These are phyloP conservation scores for Tauraco hartlaubi DNA, from an alignment of 2,797 vertebrate species.

Conservation along the genomic window DNA sequence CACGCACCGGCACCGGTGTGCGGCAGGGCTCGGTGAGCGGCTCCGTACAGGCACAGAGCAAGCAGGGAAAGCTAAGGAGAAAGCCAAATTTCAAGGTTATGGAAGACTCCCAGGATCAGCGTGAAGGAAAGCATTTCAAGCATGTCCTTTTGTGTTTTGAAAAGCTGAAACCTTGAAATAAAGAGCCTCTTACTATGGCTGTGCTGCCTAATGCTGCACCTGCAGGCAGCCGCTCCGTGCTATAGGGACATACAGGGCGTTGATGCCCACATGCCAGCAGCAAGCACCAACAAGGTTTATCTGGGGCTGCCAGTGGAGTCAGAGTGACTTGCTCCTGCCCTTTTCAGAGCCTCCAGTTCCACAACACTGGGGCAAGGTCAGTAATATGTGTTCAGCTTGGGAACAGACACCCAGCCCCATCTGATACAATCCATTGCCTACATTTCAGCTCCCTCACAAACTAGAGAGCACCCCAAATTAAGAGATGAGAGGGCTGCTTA, in stretches of 20 bases:
- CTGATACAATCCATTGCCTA: background rate
- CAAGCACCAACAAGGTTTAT: background rate
- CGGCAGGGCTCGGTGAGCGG: fast-evolving
- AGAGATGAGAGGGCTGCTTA: fast-evolving
- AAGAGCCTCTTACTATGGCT: background rate
- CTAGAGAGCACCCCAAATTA: background rate
- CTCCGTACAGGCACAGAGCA: fast-evolving
- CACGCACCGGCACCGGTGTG: fast-evolving
- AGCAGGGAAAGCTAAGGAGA: background rate
- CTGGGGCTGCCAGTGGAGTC: background rate
- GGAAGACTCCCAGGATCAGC: constrained; percentile 27
- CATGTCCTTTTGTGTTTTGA: background rate
- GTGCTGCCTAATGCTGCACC: background rate
- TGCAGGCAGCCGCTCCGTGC: fast-evolving
- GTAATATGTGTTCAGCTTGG: background rate
- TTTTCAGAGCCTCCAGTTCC: background rate
- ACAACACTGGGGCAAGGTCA: background rate
- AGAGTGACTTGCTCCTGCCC: background rate
- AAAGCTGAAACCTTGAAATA: background rate
- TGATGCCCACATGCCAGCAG: background rate
- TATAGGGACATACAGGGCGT: no score
- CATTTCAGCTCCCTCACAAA: background rate
- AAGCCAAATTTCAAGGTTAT: constrained; percentile 33
- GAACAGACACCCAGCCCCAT: no score
- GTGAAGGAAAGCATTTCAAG: constrained; percentile 17